phyloP scores from a whole-genome alignment of 2,797 vertebrate species.

The Selene dorsalis region DNA sequence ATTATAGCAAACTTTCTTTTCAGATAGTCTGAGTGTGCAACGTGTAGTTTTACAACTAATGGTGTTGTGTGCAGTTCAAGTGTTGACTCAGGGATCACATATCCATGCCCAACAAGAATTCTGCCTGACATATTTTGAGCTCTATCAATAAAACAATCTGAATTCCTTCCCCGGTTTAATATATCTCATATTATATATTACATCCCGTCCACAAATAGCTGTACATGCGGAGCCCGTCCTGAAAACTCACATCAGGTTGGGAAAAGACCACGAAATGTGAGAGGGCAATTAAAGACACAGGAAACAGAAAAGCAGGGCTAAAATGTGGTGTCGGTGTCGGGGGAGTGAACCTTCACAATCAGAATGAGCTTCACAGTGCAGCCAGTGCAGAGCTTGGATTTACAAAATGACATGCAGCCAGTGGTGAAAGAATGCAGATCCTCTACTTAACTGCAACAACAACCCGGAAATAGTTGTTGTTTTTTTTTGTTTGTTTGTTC shows the following conservation, averaged over 20 bases:
- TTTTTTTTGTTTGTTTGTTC: no score
- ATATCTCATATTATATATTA: no score
- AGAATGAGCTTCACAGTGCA: not conserved
- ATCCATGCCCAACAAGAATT: not conserved
- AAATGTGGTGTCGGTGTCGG: not conserved
- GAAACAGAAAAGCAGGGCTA: not conserved
- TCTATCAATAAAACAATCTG: no score
- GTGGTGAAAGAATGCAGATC: not conserved
- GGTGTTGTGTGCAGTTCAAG: no score
- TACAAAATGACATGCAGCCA: not conserved
- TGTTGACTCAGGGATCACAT: no score
- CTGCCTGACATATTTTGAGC: not conserved
- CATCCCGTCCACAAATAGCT: not conserved
- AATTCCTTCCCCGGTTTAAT: no score
- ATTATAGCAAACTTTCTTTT: no score
- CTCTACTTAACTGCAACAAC: not conserved
- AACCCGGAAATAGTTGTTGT: not conserved
- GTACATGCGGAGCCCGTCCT: not conserved
- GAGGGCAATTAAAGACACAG: not conserved
- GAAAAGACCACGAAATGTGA: constrained; percentile 9
- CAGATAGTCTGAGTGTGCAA: no score
- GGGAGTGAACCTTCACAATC: not conserved
- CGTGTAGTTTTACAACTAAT: no score
- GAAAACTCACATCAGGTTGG: not conserved
- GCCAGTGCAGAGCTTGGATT: not conserved